phyloP scores from a whole-genome alignment of 2,888 invertebrate genomes.

The Anthrax anthrax region DNA sequence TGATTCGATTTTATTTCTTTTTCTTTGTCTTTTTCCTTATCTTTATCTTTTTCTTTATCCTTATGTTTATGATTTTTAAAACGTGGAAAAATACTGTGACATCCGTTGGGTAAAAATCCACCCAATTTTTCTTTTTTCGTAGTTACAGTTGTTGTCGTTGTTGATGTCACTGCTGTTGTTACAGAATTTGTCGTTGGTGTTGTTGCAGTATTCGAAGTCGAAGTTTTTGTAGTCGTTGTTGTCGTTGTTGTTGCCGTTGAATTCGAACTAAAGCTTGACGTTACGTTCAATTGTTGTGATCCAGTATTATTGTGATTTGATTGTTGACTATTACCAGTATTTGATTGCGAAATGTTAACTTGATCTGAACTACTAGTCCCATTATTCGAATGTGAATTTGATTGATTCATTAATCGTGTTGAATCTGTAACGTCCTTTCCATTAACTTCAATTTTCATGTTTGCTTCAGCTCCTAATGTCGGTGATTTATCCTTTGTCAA shows the following conservation, averaged over 20 bases:
- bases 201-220: not conserved
- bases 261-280: not conserved
- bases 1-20: constrained; percentile 6
- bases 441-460: not conserved
- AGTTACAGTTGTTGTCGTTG: constrained; percentile 16
- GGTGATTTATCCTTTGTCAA: not conserved
- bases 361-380: constrained; percentile 3
- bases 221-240: not conserved
- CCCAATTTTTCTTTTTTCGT: constrained; percentile 33
- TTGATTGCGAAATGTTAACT: constrained; percentile 1
- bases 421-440: constrained; percentile 8
- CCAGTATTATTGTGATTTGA: not conserved
- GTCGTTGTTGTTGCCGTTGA: constrained; percentile 6
- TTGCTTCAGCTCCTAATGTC: not conserved
- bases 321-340: not conserved
- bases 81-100: constrained; percentile 28
- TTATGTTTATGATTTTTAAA: constrained; percentile 33
- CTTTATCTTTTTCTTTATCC: constrained; percentile 22
- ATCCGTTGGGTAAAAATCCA: constrained; percentile 33
- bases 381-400: constrained; percentile 2
- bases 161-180: constrained; percentile 10
- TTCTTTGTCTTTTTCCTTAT: constrained; percentile 16
- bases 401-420: not conserved
- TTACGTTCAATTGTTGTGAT: not conserved
- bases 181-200: constrained; percentile 1